phyloP scores from a whole-genome alignment of 2,113 vertebrate genomes.

The Thymallus thymallus region DNA sequence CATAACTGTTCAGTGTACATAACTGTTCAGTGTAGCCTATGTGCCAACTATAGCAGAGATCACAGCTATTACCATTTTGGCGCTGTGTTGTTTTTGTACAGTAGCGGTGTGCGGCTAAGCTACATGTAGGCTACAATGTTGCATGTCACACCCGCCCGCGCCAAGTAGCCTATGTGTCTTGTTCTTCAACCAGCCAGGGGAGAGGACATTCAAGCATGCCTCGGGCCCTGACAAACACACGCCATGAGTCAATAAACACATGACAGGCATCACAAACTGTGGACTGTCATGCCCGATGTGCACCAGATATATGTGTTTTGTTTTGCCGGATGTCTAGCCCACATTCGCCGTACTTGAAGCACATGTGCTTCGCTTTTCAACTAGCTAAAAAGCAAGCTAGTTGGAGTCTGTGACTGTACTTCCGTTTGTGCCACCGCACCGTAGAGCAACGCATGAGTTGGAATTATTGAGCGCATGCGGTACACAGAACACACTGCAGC shows the following conservation, averaged over 20 bases:
- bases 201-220: background rate
- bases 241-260: constrained; percentile 6
- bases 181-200: constrained; percentile 14
- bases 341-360: too few relatives aligned
- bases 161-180: constrained; percentile 11
- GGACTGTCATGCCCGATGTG: background rate
- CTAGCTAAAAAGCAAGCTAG: background rate
- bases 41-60: constrained; percentile 65
- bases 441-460: too few relatives aligned
- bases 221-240: constrained; percentile 8
- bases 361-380: too few relatives aligned
- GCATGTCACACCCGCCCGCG: constrained; percentile 40
- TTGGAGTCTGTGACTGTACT: too few relatives aligned
- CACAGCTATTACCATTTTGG: constrained; percentile 46
- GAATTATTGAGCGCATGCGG: too few relatives aligned
- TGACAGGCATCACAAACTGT: background rate
- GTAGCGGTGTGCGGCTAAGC: constrained; percentile 44
- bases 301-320: too few relatives aligned
- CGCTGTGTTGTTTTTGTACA: constrained; percentile 21
- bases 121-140: constrained; percentile 32
- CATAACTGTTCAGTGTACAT: constrained; percentile 65
- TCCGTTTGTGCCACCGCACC: too few relatives aligned
- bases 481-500: too few relatives aligned
- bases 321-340: too few relatives aligned
- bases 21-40: constrained; percentile 60